Percentiles rank a stretch among this genome's conserved stretches.
These are phyloP conservation scores for Zoroaster sp. DNA, from an alignment of 53 echinoderm and acorn worm genomes.

Conservation along the genomic window DNA sequence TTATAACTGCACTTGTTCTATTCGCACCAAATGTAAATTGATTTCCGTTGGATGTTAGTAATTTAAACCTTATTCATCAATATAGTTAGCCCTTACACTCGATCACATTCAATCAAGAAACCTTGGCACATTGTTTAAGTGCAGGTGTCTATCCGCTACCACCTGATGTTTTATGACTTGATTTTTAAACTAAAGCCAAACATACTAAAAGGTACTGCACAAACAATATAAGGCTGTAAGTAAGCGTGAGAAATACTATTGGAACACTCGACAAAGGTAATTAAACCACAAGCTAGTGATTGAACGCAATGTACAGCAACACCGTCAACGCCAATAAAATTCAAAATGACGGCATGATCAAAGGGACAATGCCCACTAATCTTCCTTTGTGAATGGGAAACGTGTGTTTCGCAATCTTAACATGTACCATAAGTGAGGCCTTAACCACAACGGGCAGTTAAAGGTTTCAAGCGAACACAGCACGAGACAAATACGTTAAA, in stretches of 20 bases:
- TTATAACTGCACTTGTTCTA: too few species aligned
- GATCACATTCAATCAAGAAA: neutral
- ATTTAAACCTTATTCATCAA: neutral
- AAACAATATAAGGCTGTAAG: neutral
- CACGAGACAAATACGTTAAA: too few species aligned
- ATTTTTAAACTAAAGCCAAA: neutral
- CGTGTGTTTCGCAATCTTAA: neutral
- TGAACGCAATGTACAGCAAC: neutral
- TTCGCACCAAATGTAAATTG: too few species aligned
- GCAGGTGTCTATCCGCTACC: too few species aligned
- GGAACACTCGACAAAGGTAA: neutral
- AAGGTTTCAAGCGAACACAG: too few species aligned
- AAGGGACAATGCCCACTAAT: neutral
- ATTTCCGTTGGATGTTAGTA: too few species aligned
- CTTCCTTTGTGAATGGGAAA: neutral
- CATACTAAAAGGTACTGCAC: neutral
- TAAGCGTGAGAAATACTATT: conserved; percentile 4
- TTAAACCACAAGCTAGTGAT: neutral
- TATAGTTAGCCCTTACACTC: neutral
- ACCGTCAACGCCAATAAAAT: neutral
- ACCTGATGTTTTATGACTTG: neutral
- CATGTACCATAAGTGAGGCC: neutral
- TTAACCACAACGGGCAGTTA: neutral
- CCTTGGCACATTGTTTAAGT: too few species aligned
- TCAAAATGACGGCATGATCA: neutral